These are phyloP conservation scores for Lanius collurio DNA, from an alignment of 2,113 vertebrate species.

Conservation along the genomic window DNA sequence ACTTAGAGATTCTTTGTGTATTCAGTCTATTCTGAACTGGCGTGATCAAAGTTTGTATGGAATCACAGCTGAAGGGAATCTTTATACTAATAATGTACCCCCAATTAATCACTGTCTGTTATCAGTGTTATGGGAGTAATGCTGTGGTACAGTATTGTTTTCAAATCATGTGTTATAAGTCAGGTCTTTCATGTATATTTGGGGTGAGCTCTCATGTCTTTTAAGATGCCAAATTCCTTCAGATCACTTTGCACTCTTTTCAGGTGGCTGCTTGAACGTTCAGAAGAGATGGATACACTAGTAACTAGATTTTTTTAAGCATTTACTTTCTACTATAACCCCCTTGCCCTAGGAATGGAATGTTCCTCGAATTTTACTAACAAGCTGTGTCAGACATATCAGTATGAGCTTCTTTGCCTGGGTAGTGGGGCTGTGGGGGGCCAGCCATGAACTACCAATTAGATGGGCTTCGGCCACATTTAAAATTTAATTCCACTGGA, in stretches of 20 bases:
- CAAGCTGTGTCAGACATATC: background rate
- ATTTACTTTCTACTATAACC: background rate
- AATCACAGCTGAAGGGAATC: background rate
- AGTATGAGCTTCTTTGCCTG: background rate
- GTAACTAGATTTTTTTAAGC: background rate
- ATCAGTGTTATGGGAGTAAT: background rate
- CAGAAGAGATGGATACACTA: background rate
- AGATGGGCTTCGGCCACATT: background rate
- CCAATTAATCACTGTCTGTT: background rate
- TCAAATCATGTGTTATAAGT: rapidly evolving
- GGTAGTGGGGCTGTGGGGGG: background rate
- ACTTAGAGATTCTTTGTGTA: background rate
- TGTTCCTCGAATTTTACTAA: background rate
- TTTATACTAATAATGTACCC: background rate
- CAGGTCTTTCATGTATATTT: background rate
- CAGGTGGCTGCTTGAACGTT: background rate
- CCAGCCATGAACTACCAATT: background rate
- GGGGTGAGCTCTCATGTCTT: background rate
- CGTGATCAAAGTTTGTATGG: background rate
- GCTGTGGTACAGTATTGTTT: background rate
- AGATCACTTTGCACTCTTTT: background rate
- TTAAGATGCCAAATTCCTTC: background rate
- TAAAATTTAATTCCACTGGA: background rate
- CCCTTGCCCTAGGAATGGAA: background rate
- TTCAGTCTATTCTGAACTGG: background rate